These are phyloP conservation scores for Xylocampa areola DNA, from an alignment of 2,888 invertebrate genomes.

Conservation along the genomic window DNA sequence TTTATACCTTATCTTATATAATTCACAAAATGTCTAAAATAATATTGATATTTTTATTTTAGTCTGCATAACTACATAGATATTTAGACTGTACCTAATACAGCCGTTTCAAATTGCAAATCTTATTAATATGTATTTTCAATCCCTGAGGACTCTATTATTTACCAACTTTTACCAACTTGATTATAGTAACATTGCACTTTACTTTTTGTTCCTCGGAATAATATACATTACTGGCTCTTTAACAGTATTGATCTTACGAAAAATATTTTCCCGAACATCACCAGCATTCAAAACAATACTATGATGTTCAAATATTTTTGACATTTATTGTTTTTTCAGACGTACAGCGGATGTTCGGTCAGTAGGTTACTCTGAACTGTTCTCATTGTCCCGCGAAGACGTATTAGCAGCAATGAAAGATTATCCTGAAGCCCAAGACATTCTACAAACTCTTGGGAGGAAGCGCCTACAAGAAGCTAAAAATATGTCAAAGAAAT, in stretches of 20 bases:
- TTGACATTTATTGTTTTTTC: conserved; percentile 28
- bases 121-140: conserved; percentile 34
- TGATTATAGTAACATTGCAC: conserved; percentile 19
- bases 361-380: conserved; percentile 98
- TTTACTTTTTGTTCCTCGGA: conserved; percentile 6
- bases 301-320: not conserved
- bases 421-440: conserved; percentile 98
- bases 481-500: conserved; percentile 87
- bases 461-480: conserved; percentile 96
- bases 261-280: not conserved
- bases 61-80: not conserved
- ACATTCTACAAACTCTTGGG: conserved; percentile 96
- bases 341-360: conserved; percentile 98
- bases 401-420: conserved; percentile 98
- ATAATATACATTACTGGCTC: conserved; percentile 19
- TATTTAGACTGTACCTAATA: not conserved
- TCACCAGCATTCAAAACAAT: not conserved
- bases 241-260: conserved; percentile 10
- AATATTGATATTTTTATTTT: not conserved
- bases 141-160: not conserved
- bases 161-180: conserved; percentile 18
- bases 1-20: too few species aligned
- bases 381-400: conserved; percentile 97
- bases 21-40: not conserved
- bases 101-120: conserved; percentile 8